A percentile compares a stretch with the other conserved stretches of the same genome.
Evolutionary conservation across 2,797 vertebrate species (phyloP).

Genomic region (Picus viridis): DNA sequence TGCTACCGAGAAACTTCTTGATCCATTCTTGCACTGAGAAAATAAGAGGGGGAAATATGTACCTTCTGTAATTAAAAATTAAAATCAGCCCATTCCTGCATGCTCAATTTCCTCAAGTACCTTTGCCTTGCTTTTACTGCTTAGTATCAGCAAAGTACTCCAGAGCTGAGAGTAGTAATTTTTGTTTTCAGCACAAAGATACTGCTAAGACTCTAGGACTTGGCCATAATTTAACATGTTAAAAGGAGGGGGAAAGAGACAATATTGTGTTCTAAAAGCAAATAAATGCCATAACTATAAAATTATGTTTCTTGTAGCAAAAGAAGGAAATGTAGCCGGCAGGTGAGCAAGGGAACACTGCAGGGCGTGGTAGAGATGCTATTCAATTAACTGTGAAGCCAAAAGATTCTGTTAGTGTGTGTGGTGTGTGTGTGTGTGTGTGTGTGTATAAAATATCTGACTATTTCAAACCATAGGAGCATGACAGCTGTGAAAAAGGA

Average conservation of each 20-base stretch:
- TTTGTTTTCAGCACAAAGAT: slow-evolving; percentile 51
- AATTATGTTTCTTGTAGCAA: slow-evolving; percentile 67
- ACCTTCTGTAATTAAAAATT: slow-evolving; percentile 75
- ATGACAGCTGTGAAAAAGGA: slow-evolving; percentile 95
- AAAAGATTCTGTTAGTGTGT: slow-evolving; percentile 48
- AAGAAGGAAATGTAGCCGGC: slow-evolving; percentile 79
- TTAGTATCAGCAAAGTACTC: slow-evolving; percentile 43
- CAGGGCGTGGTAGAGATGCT: slow-evolving; percentile 87
- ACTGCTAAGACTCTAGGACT: slow-evolving; percentile 46
- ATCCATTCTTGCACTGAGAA: slow-evolving; percentile 58
- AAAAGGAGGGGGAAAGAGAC: slow-evolving; percentile 5
- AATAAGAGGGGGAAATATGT: slow-evolving; percentile 56
- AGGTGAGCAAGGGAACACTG: slow-evolving; percentile 84
- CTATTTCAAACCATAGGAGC: slow-evolving; percentile 88
- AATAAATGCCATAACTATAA: slow-evolving; percentile 41
- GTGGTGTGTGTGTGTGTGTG: neutral
- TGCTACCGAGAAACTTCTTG: slow-evolving; percentile 68
- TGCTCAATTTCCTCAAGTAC: slow-evolving; percentile 27
- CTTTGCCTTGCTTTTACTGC: slow-evolving; percentile 58
- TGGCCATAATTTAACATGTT: slow-evolving; percentile 40
- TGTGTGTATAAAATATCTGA: slow-evolving; percentile 25
- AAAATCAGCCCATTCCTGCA: slow-evolving; percentile 42
- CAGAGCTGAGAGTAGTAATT: slow-evolving; percentile 38
- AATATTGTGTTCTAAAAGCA: slow-evolving; percentile 41
- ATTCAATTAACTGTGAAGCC: slow-evolving; percentile 90